Conservation (phyloP, 1,140 invertebrate genomes). For the Phocides pigmalion region DNA sequence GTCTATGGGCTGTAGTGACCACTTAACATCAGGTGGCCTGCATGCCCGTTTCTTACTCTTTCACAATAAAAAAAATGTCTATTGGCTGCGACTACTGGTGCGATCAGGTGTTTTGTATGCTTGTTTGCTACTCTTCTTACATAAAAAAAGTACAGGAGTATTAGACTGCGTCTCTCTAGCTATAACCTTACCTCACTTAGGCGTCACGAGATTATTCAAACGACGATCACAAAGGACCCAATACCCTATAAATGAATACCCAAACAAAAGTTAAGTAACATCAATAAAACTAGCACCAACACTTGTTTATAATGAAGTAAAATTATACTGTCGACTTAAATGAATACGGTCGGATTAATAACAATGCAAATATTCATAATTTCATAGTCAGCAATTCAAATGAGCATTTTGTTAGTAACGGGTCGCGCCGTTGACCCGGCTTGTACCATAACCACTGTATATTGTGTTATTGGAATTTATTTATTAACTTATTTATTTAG, state of each 20-base stretch:
- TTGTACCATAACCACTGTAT: not conserved
- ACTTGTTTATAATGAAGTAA: constrained; percentile 18
- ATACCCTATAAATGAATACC: not conserved
- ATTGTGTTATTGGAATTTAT: not conserved
- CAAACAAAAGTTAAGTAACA: not conserved
- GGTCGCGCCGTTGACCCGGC: constrained; percentile 43
- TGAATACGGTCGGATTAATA: constrained; percentile 43
- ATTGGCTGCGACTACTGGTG: too few species aligned
- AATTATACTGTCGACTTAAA: constrained; percentile 28
- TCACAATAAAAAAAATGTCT: too few species aligned
- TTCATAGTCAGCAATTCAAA: constrained; percentile 59
- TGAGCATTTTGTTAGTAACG: constrained; percentile 52
- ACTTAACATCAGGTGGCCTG: too few species aligned
- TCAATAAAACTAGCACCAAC: constrained; percentile 4
- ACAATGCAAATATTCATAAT: constrained; percentile 59
- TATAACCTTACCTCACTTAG: too few species aligned
- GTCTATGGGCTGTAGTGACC: too few species aligned
- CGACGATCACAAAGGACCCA: not conserved
- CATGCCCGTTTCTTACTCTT: too few species aligned
- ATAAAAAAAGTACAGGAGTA: too few species aligned
- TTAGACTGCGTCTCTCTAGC: too few species aligned
- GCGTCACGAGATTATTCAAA: not conserved
- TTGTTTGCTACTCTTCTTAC: too few species aligned
- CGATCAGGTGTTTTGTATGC: too few species aligned
- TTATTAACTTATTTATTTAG: not conserved